phyloP scores from a whole-genome alignment of 2,797 vertebrate genomes.

The Phataginus tetradactyla region DNA sequence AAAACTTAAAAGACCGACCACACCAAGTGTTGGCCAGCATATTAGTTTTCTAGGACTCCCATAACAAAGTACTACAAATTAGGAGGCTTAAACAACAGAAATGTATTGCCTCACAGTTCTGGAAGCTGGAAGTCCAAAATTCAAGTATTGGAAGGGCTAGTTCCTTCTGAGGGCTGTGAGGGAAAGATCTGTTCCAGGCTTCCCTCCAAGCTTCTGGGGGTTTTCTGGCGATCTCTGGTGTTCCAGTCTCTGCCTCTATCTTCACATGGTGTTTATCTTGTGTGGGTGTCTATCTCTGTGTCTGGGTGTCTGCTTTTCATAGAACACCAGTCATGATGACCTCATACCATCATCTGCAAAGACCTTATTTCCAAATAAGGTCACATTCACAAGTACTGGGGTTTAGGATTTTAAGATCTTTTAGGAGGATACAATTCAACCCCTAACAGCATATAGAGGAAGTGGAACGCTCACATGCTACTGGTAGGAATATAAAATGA shows the following conservation, averaged over 20 bases:
- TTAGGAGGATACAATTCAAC: background rate
- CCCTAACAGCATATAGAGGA: background rate
- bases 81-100: background rate
- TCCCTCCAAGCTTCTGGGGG: background rate
- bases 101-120: background rate
- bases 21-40: background rate
- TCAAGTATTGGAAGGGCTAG: background rate
- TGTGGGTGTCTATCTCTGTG: background rate
- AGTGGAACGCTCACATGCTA: background rate
- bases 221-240: background rate
- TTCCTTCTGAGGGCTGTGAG: background rate
- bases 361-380: background rate
- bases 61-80: background rate
- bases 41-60: background rate
- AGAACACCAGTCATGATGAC: background rate
- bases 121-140: background rate
- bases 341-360: background rate
- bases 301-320: background rate
- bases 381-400: background rate
- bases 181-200: background rate
- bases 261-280: background rate
- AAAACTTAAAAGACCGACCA: background rate
- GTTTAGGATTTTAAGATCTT: background rate
- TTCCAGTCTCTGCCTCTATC: background rate
- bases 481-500: background rate